Evolutionary conservation across 92 coral and sea anemone genomes (phyloP).

Genomic region (Ricordea florida): DNA sequence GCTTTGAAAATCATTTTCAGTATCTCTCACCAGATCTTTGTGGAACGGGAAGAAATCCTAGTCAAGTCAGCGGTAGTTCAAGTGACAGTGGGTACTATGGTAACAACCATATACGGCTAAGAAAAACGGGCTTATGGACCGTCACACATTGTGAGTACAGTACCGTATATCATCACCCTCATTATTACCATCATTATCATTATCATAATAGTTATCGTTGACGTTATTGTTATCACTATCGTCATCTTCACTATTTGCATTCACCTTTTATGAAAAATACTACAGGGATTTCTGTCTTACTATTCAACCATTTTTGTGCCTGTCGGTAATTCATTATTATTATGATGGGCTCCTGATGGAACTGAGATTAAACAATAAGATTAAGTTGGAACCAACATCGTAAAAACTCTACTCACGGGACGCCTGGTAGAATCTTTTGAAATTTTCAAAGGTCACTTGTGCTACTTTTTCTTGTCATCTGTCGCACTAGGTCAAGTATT

Average conservation of each 20-base stretch:
- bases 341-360: too few species aligned
- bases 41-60: slow-evolving; percentile 67
- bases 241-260: neutral
- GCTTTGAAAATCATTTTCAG: slow-evolving; percentile 75
- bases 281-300: too few species aligned
- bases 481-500: too few species aligned
- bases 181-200: neutral
- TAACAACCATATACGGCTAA: slow-evolving; percentile 63
- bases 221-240: neutral
- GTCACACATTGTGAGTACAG: slow-evolving; percentile 73
- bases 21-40: slow-evolving; percentile 61
- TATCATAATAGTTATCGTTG: neutral
- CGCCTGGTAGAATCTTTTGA: too few species aligned
- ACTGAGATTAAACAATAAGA: too few species aligned
- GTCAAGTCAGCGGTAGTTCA: slow-evolving; percentile 94
- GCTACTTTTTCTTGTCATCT: too few species aligned
- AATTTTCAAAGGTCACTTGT: too few species aligned
- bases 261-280: too few species aligned
- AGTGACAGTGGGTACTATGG: slow-evolving; percentile 94
- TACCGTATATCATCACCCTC: neutral
- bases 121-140: slow-evolving; percentile 84
- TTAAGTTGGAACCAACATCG: too few species aligned
- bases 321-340: too few species aligned
- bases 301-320: too few species aligned
- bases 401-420: too few species aligned